These are phyloP conservation scores for Drosophila bipectinata DNA, from an alignment of 1,140 invertebrate genomes.

Conservation along the genomic window DNA sequence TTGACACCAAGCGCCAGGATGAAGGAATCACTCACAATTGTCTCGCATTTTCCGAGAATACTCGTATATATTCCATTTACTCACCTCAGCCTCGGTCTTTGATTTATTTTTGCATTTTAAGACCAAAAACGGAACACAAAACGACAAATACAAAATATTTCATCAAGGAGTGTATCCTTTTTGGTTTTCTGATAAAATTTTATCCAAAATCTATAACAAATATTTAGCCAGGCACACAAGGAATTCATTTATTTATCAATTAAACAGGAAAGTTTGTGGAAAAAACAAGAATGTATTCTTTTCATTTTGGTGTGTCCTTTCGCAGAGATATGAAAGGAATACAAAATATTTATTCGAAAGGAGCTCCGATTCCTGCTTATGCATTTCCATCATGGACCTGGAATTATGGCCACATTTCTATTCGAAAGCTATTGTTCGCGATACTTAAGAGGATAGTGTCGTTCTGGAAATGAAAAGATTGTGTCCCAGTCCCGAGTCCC, in stretches of 20 bases:
- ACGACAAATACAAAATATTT: neutral
- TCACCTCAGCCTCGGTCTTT: neutral
- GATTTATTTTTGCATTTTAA: neutral
- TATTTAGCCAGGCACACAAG: neutral
- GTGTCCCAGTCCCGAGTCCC: too few species aligned
- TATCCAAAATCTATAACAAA: neutral
- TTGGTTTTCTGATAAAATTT: neutral
- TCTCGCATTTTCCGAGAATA: neutral
- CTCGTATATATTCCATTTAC: neutral
- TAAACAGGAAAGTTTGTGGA: neutral
- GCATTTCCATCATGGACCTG: neutral
- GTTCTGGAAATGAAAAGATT: neutral
- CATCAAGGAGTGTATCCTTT: neutral
- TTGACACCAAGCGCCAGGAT: neutral
- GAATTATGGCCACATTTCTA: neutral
- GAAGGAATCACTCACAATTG: slow-evolving; percentile 4
- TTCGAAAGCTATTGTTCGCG: neutral
- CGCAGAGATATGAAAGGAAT: neutral
- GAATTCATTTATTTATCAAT: neutral
- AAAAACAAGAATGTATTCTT: neutral
- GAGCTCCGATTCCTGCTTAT: too few species aligned
- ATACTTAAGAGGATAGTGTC: neutral
- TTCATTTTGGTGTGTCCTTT: too few species aligned
- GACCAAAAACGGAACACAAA: neutral
- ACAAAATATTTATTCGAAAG: neutral